Percentiles rank a stretch among this genome's conserved stretches.
These are phyloP conservation scores for Ametastegia equiseti DNA, from an alignment of 2,888 invertebrate species.

Conservation along the genomic window DNA sequence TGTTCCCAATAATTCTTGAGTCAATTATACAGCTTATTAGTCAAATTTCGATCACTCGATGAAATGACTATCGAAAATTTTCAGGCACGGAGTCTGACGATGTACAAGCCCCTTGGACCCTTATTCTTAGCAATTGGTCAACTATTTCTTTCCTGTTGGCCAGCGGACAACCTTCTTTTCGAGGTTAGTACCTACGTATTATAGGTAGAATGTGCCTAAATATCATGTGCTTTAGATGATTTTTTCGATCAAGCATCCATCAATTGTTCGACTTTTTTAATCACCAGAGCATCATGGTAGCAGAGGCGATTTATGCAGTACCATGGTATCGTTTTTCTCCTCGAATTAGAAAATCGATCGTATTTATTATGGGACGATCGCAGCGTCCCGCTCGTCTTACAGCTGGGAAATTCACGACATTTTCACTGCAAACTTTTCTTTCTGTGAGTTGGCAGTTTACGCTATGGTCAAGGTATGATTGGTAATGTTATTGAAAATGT, in stretches of 20 bases:
- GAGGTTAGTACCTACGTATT: too few relatives aligned
- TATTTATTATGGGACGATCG: conserved; percentile 37
- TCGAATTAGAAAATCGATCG: background rate
- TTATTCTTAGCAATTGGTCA: background rate
- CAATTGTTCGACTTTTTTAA: background rate
- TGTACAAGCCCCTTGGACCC: background rate
- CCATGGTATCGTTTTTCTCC: conserved; percentile 16
- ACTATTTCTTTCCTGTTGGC: background rate
- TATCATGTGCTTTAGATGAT: background rate
- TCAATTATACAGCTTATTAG: too few relatives aligned
- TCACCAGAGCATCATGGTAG: background rate
- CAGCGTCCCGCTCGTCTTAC: conserved; percentile 40
- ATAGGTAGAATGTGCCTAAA: background rate
- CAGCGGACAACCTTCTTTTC: background rate
- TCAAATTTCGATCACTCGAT: background rate
- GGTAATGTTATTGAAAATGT: background rate
- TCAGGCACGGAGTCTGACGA: background rate
- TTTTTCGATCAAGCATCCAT: background rate
- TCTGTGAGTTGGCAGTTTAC: background rate
- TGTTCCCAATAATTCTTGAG: too few relatives aligned
- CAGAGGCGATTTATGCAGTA: background rate
- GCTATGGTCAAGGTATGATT: background rate
- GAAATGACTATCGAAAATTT: background rate
- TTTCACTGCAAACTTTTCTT: conserved; percentile 28
- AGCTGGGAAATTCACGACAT: conserved; percentile 42